These are phyloP conservation scores for Myotis daubentonii DNA, from an alignment of 2,797 vertebrate species.

Conservation along the genomic window DNA sequence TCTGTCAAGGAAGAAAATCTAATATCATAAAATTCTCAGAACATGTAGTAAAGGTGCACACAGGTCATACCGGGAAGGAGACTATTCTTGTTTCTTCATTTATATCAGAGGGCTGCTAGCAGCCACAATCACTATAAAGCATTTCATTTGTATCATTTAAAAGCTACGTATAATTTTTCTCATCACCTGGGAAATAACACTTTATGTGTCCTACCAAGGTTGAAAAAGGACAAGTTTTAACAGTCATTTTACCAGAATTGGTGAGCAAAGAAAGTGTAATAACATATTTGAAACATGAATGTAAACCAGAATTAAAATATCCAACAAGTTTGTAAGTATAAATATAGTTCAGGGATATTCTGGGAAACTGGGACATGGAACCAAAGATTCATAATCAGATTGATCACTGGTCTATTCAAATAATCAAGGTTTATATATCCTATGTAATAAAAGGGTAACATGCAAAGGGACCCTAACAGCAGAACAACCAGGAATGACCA, in stretches of 20 bases:
- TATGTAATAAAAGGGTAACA: no score
- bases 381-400: not conserved
- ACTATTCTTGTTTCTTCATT: conserved; percentile 16
- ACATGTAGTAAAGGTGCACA: not conserved
- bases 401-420: not conserved
- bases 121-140: not conserved
- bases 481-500: no score
- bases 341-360: not conserved
- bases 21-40: not conserved
- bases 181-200: not conserved
- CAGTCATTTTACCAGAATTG: not conserved
- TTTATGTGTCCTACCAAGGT: not conserved
- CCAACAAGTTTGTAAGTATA: not conserved
- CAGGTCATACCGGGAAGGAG: not conserved
- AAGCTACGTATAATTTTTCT: conserved; percentile 24
- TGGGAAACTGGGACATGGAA: not conserved
- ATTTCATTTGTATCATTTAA: not conserved
- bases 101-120: not conserved
- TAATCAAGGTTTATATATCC: not conserved
- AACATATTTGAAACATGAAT: not conserved
- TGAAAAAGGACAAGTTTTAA: not conserved
- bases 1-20: not conserved
- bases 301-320: not conserved
- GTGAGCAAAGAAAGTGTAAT: not conserved
- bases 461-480: no score